These are phyloP conservation scores for Cassiopea xamachana DNA, from an alignment of 30 jellyfish, hydroid and myxozoan species.

Conservation along the genomic window DNA sequence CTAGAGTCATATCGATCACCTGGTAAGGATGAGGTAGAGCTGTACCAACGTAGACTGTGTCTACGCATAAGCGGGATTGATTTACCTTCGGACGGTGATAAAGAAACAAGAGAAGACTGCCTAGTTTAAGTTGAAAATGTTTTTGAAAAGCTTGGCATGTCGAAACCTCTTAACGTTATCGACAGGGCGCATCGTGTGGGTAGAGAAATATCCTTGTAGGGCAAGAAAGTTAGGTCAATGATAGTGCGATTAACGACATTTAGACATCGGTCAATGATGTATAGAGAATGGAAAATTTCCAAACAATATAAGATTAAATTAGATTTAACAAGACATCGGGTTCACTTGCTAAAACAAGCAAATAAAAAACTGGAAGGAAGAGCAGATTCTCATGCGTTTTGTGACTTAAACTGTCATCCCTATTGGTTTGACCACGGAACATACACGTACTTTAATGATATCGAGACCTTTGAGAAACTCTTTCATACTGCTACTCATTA, in stretches of 20 bases:
- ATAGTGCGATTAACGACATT: slow-evolving; percentile 17
- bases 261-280: slow-evolving; percentile 14
- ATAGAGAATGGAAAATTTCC: slow-evolving; percentile 2
- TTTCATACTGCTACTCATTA: neutral
- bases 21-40: neutral
- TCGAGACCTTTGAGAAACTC: neutral
- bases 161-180: slow-evolving; percentile 1
- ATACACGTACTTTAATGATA: neutral
- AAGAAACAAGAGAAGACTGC: slow-evolving; percentile 30
- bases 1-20: slow-evolving; percentile 29
- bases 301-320: neutral
- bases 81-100: neutral
- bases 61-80: neutral
- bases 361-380: neutral
- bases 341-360: neutral
- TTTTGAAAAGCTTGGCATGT: slow-evolving; percentile 3
- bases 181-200: slow-evolving; percentile 34
- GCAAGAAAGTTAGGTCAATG: neutral
- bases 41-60: slow-evolving; percentile 11
- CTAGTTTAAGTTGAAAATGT: neutral
- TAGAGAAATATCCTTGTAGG: neutral
- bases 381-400: slow-evolving; percentile 5
- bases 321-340: slow-evolving; percentile 7
- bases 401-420: slow-evolving; percentile 27
- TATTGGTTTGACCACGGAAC: slow-evolving; percentile 21